phyloP scores from a whole-genome alignment of 2,797 vertebrate species.

The Muscicapa striata region DNA sequence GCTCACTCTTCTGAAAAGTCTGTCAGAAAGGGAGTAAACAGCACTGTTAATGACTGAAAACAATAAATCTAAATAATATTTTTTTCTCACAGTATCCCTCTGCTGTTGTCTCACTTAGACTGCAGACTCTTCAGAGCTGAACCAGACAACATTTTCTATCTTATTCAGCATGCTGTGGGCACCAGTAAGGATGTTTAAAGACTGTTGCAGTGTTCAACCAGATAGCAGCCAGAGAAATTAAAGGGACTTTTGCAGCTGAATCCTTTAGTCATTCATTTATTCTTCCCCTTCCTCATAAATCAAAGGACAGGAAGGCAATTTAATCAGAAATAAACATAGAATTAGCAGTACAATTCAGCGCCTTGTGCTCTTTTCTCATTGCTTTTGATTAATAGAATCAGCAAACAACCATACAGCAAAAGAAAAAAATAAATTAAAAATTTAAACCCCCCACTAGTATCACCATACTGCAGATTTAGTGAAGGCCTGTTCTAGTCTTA shows the following conservation, averaged over 20 bases:
- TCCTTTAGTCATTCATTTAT: conserved; percentile 42
- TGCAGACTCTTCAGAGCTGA: neutral
- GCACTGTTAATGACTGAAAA: neutral
- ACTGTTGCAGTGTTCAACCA: neutral
- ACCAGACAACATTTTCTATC: neutral
- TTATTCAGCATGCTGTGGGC: neutral
- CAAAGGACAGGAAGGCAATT: conserved; percentile 52
- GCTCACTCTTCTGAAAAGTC: neutral
- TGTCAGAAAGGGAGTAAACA: neutral
- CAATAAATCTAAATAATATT: neutral
- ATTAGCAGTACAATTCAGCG: conserved; percentile 18
- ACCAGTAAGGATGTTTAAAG: conserved; percentile 4
- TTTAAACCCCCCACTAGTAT: neutral
- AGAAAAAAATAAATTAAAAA: neutral
- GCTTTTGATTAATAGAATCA: neutral
- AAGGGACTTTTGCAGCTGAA: conserved; percentile 15
- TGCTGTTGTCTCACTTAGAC: neutral
- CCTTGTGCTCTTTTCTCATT: neutral
- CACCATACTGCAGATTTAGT: neutral
- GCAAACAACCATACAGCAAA: neutral
- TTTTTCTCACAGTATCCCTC: neutral
- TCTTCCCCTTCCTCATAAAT: conserved; percentile 33
- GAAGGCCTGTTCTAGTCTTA: neutral
- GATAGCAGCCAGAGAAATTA: conserved; percentile 39
- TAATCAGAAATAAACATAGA: conserved; percentile 35